Base-by-base conservation (phyloP, 2,113 vertebrate species). In the Delphinus delphis region DNA sequence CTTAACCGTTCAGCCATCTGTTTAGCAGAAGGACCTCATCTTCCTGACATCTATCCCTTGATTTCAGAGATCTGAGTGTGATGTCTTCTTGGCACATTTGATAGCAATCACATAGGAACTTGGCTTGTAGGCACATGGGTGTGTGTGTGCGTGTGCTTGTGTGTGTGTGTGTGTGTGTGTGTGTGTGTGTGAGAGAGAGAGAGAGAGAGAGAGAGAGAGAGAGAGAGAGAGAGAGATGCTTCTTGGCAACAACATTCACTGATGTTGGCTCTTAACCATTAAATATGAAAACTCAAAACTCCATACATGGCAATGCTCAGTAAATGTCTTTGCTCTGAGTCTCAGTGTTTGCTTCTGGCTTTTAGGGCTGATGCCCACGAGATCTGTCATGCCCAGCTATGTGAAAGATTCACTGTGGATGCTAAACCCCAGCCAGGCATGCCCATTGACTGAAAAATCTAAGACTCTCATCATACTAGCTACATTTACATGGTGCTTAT, bases 1-100 rank as follows among this genome's bases (percentile, higher is more conserved):
- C 60, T 95, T 89, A 74, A 77, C 92, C 28, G 28, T 83, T 73
- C 21, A 93, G 50, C 60, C 93, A 94, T 92, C 89, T 97, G 87
- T 84, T 90, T 85, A 85, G 68, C 68, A 81, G 76, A 95, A 96
- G 70, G 53, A 60, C 8, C 18, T 88, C 26, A 62, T 82, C 41
- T 90, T 67, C 70, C 62, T 95, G 74, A 95, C 50, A 86, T 71
- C 63, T 31, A 41, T 31, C 85, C 36, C 50, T 79, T 60, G 53
- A 38, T 81, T 93, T 65, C 62, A 86, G n/a, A 94, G 60, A 89
- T 87, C 31, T 90, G 79, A 96, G 18, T 20, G 60, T 55, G n/a
- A 89, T 71, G 8, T 71, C 79, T 87, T 95, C 63, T 41, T 88
- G 31, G 76, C 25, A 86, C 36, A 60, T 76, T 84, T 82, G 28